Evolutionary conservation across 2,797 vertebrate genomes (phyloP), one percentile per base, ranked within the genome.

Genomic region (Phyllotis vaccarum): DNA sequence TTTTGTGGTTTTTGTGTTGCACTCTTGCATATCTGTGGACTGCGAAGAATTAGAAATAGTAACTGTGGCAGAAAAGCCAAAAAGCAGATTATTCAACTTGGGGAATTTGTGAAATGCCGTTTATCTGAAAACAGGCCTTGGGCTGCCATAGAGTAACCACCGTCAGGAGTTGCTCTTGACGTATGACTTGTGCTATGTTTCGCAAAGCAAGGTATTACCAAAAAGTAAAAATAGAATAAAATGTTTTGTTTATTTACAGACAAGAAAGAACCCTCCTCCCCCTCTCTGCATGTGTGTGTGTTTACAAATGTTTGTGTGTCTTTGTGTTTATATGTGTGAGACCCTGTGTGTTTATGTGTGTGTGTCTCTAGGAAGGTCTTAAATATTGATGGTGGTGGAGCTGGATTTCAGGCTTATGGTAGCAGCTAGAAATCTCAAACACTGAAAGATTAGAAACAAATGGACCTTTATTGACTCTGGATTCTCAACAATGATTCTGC

Each of bases 1-100:
- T 95, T 97, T 92, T 97, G 96, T 97, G 93, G 91, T 21, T 96
- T 97, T 96, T 93, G 40, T 94, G 66, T 66, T 90, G 64, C 22
- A 78, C 76, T 96, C 27, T 58, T 90, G 76, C 60, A 93, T 64
- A 89, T 95, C 60, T 74, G 76, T 90, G 75, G 31, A 93, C 64
- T 1, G 19, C 93, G 91, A 91, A 83, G 89, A 93, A 91, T 90
- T 86, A 96, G 90, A 78, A 94, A 92, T 91, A 91, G 80, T 85
- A 74, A 91, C 58, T 90, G 12, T 74, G 31, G 54, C 68, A 81
- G 79, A 87, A 86, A 19, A 87, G 64, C 83, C 89, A 72, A 75
- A 68, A 49, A 64, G 43, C 75, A 92, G 93, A 93, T 43, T 43
- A 64, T 83, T 97, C 22, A 74, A 37, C 5, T 40, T 19, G 58